A percentile compares a stretch with the other conserved stretches of the same genome.
Evolutionary conservation across 1,140 invertebrate genomes (phyloP).

Genomic region (Polypedilum pembai): DNA sequence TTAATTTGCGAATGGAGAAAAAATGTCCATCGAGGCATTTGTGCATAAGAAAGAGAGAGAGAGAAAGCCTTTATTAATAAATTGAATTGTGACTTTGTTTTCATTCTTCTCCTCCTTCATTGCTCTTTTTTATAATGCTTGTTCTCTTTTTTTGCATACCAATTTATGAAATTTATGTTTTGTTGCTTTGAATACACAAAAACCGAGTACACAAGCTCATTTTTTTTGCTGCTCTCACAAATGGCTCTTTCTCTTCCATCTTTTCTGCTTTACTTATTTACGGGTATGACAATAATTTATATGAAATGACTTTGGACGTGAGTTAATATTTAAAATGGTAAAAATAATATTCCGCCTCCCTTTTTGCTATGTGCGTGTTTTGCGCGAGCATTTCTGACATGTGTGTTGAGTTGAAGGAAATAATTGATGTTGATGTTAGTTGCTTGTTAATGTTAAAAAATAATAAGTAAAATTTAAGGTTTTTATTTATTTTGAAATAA

Average conservation of each 20-base stretch:
- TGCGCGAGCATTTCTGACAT: too few species aligned
- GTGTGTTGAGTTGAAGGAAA: too few species aligned
- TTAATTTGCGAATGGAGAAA: background rate
- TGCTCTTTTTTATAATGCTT: background rate
- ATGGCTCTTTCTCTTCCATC: background rate
- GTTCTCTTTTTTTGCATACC: conserved; percentile 23
- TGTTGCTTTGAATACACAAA: conserved; percentile 1
- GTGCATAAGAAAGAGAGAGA: background rate
- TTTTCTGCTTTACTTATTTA: background rate
- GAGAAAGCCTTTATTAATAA: background rate
- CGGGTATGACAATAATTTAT: conserved; percentile 22
- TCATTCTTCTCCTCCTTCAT: conserved; percentile 16
- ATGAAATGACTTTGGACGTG: background rate
- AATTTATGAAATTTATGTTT: conserved; percentile 28
- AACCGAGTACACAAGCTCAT: background rate
- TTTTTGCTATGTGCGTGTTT: too few species aligned
- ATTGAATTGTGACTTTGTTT: background rate
- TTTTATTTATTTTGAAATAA: too few species aligned
- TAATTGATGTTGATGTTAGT: too few species aligned
- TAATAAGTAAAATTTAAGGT: too few species aligned
- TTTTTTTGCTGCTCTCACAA: background rate
- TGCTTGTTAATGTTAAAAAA: too few species aligned
- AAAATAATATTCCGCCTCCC: too few species aligned
- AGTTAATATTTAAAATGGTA: too few species aligned
- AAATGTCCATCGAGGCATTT: background rate